phyloP scores from a whole-genome alignment of 2,888 invertebrate genomes.

The Mantis religiosa region DNA sequence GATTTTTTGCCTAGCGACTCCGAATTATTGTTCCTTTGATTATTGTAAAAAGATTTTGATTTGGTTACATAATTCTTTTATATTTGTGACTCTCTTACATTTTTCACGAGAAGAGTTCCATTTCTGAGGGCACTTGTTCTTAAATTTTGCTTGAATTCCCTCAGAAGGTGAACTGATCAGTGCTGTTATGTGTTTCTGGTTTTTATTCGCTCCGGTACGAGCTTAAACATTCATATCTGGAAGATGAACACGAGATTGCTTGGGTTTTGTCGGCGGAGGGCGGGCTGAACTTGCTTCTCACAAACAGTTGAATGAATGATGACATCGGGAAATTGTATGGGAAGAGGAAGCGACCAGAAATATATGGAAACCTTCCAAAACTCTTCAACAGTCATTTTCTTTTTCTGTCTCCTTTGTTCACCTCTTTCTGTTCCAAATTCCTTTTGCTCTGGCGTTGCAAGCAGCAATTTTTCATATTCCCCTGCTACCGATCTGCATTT shows the following conservation, averaged over 20 bases:
- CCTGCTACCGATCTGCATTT: background rate
- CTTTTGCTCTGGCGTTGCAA: background rate
- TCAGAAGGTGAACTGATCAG: no score
- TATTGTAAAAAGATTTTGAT: no score
- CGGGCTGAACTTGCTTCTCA: background rate
- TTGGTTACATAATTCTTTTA: no score
- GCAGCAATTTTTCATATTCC: constrained; percentile 14
- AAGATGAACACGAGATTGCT: background rate
- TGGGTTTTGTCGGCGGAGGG: background rate
- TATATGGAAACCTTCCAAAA: constrained; percentile 26
- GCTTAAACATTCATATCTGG: background rate
- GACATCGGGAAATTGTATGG: background rate
- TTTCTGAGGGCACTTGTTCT: no score
- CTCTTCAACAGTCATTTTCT: constrained; percentile 3
- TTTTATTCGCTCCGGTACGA: background rate
- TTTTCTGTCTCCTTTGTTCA: background rate
- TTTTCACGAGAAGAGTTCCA: no score
- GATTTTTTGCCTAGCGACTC: no score
- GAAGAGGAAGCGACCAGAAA: constrained; percentile 12
- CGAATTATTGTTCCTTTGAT: no score
- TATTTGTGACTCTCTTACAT: no score
- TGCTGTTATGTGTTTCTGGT: no score
- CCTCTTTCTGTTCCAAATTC: background rate
- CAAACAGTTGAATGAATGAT: constrained; percentile 17
- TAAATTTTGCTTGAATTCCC: no score